Evolutionary conservation across 2,797 vertebrate species (phyloP).

Genomic region (Hozukius guyotensis): DNA sequence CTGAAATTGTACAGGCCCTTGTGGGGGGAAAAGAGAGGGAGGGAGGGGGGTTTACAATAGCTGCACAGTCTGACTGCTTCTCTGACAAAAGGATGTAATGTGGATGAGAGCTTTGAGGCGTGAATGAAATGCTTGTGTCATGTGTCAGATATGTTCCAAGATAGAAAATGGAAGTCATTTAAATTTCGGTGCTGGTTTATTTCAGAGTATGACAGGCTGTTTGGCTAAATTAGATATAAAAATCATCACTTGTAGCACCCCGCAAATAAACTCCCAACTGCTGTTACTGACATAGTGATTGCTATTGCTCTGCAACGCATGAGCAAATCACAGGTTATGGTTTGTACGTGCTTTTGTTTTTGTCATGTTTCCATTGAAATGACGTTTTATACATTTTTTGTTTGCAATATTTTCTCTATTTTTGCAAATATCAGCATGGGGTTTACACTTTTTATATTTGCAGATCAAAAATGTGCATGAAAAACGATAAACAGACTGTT

Average conservation of each 20-base stretch:
- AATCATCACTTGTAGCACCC: neutral
- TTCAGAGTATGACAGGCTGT: conserved; percentile 25
- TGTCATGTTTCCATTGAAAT: neutral
- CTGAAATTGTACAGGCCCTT: conserved; percentile 60
- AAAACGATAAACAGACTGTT: neutral
- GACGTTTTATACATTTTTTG: neutral
- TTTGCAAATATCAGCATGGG: neutral
- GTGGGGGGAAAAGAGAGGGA: conserved; percentile 5
- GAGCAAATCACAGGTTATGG: neutral
- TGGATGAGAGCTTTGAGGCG: conserved; percentile 55
- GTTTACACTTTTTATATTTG: neutral
- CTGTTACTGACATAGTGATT: neutral
- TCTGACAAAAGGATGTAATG: conserved; percentile 67
- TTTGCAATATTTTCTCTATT: neutral
- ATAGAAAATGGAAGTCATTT: conserved; percentile 64
- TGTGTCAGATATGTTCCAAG: conserved; percentile 69
- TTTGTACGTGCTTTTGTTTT: neutral
- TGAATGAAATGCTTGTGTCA: conserved; percentile 70
- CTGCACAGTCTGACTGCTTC: conserved; percentile 62
- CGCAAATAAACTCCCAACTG: neutral
- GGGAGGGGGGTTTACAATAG: conserved; percentile 38
- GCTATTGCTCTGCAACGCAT: neutral
- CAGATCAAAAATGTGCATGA: neutral
- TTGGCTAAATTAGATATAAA: conserved; percentile 23
- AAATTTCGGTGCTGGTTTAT: conserved; percentile 38